These are phyloP conservation scores for Psammodynastes pulverulentus DNA, from an alignment of 2,113 vertebrate genomes.

Conservation along the genomic window DNA sequence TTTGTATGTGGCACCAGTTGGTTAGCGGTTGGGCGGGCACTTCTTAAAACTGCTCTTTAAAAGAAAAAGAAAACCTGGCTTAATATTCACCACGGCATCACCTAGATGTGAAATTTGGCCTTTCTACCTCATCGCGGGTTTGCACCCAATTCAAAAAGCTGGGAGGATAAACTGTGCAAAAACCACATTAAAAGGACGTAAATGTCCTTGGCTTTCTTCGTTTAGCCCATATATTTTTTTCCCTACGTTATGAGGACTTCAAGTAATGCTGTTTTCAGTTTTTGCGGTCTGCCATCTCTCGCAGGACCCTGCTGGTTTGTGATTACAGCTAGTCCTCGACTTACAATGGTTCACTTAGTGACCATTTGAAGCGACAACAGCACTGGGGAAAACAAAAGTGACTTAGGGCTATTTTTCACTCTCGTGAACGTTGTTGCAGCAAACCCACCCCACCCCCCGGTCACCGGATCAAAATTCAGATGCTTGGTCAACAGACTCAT, in stretches of 20 bases:
- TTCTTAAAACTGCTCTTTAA: background rate
- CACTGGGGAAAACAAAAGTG: background rate
- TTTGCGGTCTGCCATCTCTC: background rate
- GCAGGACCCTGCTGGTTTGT: background rate
- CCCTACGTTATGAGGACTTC: background rate
- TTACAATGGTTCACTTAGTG: background rate
- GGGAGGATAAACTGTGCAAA: background rate
- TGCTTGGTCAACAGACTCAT: background rate
- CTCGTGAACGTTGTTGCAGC: background rate
- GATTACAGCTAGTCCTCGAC: background rate
- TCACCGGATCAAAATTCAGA: background rate
- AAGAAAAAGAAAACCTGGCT: background rate
- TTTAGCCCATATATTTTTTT: background rate
- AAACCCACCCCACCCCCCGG: too few relatives aligned
- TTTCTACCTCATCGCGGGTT: background rate
- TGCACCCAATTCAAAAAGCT: background rate
- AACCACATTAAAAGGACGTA: background rate
- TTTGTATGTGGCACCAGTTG: slow-evolving; percentile 34
- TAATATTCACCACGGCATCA: background rate
- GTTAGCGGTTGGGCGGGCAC: background rate
- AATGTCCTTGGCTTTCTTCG: background rate
- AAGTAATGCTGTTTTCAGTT: background rate
- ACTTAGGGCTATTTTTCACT: background rate
- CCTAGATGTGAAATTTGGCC: background rate
- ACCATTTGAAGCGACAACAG: background rate